Evolutionary conservation across 2,888 invertebrate genomes (phyloP).

Genomic region (Sturmia bella): DNA sequence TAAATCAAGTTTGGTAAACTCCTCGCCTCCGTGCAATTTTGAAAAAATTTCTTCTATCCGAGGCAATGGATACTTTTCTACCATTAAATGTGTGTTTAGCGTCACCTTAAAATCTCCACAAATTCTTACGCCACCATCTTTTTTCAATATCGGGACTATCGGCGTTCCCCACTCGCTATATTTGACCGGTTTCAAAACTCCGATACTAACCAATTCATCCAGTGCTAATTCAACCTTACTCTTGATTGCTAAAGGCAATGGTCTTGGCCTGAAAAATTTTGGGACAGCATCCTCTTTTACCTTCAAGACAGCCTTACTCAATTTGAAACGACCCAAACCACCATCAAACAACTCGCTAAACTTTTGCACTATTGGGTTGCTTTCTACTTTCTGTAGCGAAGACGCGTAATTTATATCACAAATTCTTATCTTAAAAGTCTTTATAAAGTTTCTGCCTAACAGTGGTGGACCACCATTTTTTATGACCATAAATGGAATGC

Average conservation of each 20-base stretch:
- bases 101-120: conserved; percentile 71
- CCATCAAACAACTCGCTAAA: neutral
- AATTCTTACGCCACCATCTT: conserved; percentile 72
- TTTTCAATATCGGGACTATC: conserved; percentile 77
- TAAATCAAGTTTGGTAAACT: conserved; percentile 68
- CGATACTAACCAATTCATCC: conserved; percentile 9
- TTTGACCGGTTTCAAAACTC: conserved; percentile 60
- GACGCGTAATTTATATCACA: too few species aligned
- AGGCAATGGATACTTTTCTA: conserved; percentile 74
- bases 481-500: too few species aligned
- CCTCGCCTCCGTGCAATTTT: conserved; percentile 66
- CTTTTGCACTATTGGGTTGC: too few species aligned
- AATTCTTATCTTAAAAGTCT: too few species aligned
- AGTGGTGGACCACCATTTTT: too few species aligned
- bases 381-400: too few species aligned
- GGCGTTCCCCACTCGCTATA: conserved; percentile 76
- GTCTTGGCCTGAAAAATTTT: conserved; percentile 45
- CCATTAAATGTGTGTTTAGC: conserved; percentile 71
- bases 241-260: conserved; percentile 40
- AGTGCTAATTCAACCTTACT: conserved; percentile 22
- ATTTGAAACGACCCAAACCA: neutral
- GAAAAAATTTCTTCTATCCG: conserved; percentile 74
- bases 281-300: conserved; percentile 26
- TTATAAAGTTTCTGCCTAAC: too few species aligned
- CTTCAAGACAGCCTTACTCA: neutral